phyloP scores from a whole-genome alignment of 2,888 invertebrate species.

The Oeneis ivallda region DNA sequence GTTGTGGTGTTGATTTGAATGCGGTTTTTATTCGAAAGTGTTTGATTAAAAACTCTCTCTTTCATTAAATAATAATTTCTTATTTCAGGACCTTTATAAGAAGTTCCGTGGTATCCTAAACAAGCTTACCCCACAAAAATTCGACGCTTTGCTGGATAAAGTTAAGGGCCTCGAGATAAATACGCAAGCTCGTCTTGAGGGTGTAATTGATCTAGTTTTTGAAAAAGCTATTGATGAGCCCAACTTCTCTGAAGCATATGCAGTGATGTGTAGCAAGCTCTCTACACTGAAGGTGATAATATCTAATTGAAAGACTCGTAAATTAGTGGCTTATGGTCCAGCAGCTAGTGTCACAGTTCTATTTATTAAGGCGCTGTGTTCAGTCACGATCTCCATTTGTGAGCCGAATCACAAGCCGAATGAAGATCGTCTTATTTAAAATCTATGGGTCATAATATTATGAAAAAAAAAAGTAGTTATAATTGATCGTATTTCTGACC shows the following conservation, averaged over 20 bases:
- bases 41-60: not conserved
- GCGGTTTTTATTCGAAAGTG: no score
- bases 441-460: no score
- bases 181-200: constrained; percentile 88
- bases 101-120: constrained; percentile 94
- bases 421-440: no score
- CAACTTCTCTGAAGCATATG: constrained; percentile 95
- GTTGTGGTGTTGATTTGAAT: no score
- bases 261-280: constrained; percentile 90
- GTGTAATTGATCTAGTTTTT: constrained; percentile 94
- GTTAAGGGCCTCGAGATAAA: constrained; percentile 90
- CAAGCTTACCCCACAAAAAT: constrained; percentile 97
- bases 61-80: not conserved
- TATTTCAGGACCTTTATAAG: constrained; percentile 86
- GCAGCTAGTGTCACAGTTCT: no score
- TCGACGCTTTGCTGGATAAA: constrained; percentile 89
- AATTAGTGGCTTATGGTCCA: no score
- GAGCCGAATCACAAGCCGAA: no score
- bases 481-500: no score
- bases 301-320: not conserved
- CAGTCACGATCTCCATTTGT: no score
- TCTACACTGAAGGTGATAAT: constrained; percentile 82
- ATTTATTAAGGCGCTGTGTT: no score
- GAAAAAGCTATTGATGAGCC: constrained; percentile 98
- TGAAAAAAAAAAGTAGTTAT: no score